Evolutionary conservation across 1,140 invertebrate species (phyloP).

Genomic region (Acromyrmex charruanus): DNA sequence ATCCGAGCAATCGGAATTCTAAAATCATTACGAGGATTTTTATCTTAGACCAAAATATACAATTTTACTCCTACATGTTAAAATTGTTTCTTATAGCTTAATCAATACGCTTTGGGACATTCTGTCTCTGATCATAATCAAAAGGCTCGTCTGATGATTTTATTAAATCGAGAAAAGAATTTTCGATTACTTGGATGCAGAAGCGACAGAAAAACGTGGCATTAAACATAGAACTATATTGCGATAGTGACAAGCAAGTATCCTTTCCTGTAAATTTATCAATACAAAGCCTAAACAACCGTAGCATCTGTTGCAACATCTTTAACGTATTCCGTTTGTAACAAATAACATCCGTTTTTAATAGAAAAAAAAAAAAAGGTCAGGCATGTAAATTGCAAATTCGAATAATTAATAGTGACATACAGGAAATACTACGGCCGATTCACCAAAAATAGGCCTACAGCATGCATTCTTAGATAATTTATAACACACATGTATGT

Average conservation of each 20-base stretch:
- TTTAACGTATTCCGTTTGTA: conserved; percentile 25
- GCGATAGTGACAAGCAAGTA: conserved; percentile 3
- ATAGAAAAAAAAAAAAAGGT: conserved; percentile 16
- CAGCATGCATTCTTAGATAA: conserved; percentile 56
- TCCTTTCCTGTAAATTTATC: conserved; percentile 33
- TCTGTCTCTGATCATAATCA: conserved; percentile 51
- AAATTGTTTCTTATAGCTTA: conserved; percentile 20
- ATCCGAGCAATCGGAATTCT: conserved; percentile 16
- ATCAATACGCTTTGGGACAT: conserved; percentile 51
- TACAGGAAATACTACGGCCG: conserved; percentile 20
- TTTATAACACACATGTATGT: conserved; percentile 55
- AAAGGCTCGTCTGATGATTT: conserved; percentile 45
- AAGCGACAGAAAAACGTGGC: conserved; percentile 14
- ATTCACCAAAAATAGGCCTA: conserved; percentile 53
- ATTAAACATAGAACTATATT: conserved; percentile 19
- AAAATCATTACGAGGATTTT: conserved; percentile 10
- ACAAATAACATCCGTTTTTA: not conserved
- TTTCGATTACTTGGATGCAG: conserved; percentile 1
- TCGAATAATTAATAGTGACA: conserved; percentile 34
- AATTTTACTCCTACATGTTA: conserved; percentile 24
- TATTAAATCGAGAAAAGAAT: not conserved
- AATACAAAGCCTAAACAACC: conserved; percentile 36
- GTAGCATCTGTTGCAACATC: conserved; percentile 19
- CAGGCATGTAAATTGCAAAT: conserved; percentile 33
- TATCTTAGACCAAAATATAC: conserved; percentile 34